Evolutionary conservation across 2,797 vertebrate species (phyloP).

Genomic region (Helarctos malayanus): DNA sequence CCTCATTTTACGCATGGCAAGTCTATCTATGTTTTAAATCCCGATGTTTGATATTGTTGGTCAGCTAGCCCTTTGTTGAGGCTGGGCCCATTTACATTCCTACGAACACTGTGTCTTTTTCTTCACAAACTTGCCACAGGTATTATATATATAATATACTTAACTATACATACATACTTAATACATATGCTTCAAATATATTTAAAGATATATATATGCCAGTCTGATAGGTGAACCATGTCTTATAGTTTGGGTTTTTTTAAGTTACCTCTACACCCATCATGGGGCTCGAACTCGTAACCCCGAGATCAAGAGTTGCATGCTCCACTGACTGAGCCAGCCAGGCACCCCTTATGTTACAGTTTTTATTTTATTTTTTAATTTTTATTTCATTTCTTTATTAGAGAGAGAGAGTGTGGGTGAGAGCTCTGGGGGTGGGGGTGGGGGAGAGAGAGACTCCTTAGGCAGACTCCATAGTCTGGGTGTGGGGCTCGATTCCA

Average conservation of each 20-base stretch:
- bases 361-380: neutral
- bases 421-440: neutral
- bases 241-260: neutral
- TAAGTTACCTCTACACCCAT: neutral
- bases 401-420: neutral
- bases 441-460: neutral
- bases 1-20: neutral
- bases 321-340: neutral
- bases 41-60: neutral
- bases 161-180: neutral
- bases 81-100: neutral
- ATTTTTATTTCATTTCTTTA: neutral
- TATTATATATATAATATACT: neutral
- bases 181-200: neutral
- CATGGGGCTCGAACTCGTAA: neutral
- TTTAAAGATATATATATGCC: neutral
- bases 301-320: neutral
- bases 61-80: neutral
- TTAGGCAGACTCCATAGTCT: neutral
- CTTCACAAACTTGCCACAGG: slow-evolving; percentile 8
- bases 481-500: neutral
- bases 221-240: neutral
- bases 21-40: slow-evolving; percentile 33
- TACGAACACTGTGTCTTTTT: neutral
- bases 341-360: neutral